Conservation (phyloP, 2,797 vertebrate genomes). For the Macroramphosus scolopax region DNA sequence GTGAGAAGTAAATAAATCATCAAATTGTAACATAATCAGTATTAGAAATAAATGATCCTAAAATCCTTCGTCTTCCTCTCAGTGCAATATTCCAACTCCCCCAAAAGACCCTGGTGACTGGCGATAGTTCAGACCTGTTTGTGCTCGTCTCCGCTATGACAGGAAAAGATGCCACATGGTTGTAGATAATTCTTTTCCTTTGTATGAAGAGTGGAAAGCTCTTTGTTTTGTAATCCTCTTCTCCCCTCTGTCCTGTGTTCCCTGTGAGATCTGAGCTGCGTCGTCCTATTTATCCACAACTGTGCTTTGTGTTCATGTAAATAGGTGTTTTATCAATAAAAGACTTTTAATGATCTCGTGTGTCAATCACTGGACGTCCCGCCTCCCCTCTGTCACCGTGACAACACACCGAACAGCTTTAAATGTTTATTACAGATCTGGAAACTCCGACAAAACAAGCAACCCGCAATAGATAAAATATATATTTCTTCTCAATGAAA, state of each 20-base stretch:
- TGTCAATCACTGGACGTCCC: slow-evolving; percentile 8
- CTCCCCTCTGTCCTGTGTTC: slow-evolving; percentile 49
- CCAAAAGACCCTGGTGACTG: slow-evolving; percentile 28
- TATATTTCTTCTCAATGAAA: slow-evolving; percentile 25
- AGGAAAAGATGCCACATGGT: slow-evolving; percentile 45
- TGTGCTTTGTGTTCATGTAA: slow-evolving; percentile 76
- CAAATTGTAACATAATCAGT: slow-evolving; percentile 53
- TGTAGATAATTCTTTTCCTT: slow-evolving; percentile 57
- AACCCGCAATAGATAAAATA: slow-evolving; percentile 26
- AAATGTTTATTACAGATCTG: slow-evolving; percentile 39
- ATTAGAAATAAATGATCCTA: slow-evolving; percentile 39
- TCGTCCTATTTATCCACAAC: slow-evolving; percentile 64
- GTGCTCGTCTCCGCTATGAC: slow-evolving; percentile 49
- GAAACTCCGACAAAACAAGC: slow-evolving; percentile 31
- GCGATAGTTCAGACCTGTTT: slow-evolving; percentile 49
- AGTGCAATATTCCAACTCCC: slow-evolving; percentile 62
- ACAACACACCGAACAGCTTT: slow-evolving; percentile 7
- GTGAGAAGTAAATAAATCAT: slow-evolving; percentile 34
- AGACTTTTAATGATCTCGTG: slow-evolving; percentile 60
- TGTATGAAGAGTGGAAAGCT: slow-evolving; percentile 48
- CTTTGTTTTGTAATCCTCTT: slow-evolving; percentile 33
- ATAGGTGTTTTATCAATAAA: slow-evolving; percentile 81
- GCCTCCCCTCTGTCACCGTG: too few relatives aligned
- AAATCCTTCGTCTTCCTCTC: slow-evolving; percentile 57
- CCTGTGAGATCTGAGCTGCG: slow-evolving; percentile 53